phyloP scores from a whole-genome alignment of 2,113 vertebrate genomes.

The Lophura nycthemera region DNA sequence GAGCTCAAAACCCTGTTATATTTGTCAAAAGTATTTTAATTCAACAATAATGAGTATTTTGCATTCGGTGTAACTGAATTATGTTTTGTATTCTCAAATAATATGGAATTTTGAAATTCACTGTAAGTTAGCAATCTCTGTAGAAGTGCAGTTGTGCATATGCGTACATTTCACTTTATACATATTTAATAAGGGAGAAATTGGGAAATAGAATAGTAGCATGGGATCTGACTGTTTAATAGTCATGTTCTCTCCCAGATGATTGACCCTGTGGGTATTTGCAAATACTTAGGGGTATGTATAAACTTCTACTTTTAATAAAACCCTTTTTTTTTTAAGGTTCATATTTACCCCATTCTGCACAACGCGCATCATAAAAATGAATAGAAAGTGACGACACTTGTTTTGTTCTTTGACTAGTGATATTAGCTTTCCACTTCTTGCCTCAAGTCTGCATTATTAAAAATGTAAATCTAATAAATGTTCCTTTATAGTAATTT shows the following conservation, averaged over 20 bases:
- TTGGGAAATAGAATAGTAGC: background rate
- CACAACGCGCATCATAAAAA: background rate
- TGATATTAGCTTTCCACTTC: background rate
- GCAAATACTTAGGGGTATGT: background rate
- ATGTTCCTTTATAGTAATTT: background rate
- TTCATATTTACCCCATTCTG: background rate
- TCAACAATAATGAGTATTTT: background rate
- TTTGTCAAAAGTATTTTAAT: background rate
- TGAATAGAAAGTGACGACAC: background rate
- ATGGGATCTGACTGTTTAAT: background rate
- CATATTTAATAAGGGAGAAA: background rate
- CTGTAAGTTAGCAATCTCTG: background rate
- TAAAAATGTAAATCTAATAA: background rate
- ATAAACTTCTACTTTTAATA: background rate
- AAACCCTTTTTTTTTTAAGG: background rate
- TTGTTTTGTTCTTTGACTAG: background rate
- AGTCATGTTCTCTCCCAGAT: background rate
- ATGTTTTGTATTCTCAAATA: background rate
- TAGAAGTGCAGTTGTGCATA: background rate
- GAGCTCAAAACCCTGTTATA: background rate
- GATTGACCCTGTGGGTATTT: background rate
- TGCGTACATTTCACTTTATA: background rate
- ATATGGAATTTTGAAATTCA: background rate
- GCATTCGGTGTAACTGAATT: background rate
- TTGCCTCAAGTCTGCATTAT: background rate